These are phyloP conservation scores for Synergus umbraculus DNA, from an alignment of 2,888 invertebrate species.

Conservation along the genomic window DNA sequence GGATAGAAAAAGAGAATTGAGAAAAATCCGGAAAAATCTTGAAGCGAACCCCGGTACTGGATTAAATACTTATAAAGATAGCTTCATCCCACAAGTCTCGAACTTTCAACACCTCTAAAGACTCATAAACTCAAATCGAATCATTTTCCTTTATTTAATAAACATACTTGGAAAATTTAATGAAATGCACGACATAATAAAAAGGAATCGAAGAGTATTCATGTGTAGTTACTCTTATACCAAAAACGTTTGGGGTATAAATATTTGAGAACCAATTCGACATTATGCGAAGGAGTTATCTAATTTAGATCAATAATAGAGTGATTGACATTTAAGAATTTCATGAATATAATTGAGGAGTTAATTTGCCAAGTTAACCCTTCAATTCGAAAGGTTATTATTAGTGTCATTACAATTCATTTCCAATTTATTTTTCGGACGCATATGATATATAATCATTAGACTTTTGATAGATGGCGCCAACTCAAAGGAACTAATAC, in stretches of 20 bases:
- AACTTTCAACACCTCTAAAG: slow-evolving; percentile 14
- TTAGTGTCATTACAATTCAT: slow-evolving; percentile 22
- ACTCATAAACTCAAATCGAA: slow-evolving; percentile 1
- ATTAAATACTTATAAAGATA: slow-evolving; percentile 27
- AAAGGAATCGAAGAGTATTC: too few relatives aligned
- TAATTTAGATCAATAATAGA: slow-evolving; percentile 7
- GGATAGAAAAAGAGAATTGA: slow-evolving; percentile 7
- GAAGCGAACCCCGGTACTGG: background rate
- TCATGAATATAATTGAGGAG: background rate
- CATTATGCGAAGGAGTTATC: background rate
- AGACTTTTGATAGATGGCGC: slow-evolving; percentile 13
- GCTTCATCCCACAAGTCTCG: slow-evolving; percentile 13
- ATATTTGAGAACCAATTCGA: background rate
- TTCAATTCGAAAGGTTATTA: background rate
- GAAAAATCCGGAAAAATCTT: slow-evolving; percentile 7
- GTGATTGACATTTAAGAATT: slow-evolving; percentile 11
- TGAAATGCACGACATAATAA: too few relatives aligned
- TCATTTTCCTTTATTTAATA: background rate
- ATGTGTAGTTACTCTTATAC: too few relatives aligned
- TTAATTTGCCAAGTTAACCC: slow-evolving; percentile 25
- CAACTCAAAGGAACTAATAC: slow-evolving; percentile 33
- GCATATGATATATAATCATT: background rate
- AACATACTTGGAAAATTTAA: background rate
- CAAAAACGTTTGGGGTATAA: too few relatives aligned
- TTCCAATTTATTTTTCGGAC: slow-evolving; percentile 29